These are phyloP conservation scores for Halcyon malimbica DNA, from an alignment of 2,113 vertebrate genomes.

Conservation along the genomic window DNA sequence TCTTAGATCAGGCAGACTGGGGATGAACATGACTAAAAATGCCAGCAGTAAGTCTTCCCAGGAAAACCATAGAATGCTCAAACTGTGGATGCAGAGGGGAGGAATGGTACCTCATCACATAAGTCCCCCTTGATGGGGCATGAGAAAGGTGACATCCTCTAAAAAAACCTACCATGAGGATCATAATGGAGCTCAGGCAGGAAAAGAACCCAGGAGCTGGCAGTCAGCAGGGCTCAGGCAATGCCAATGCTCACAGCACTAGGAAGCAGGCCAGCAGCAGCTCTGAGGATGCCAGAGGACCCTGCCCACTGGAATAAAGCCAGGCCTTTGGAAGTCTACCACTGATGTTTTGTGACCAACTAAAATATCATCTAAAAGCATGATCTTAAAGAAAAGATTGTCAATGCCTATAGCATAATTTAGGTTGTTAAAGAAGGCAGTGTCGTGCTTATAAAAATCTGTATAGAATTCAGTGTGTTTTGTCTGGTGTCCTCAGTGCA, in stretches of 20 bases:
- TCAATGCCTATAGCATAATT: neutral
- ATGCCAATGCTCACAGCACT: neutral
- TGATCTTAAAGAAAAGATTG: neutral
- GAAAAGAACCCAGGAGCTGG: neutral
- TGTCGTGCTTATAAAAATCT: neutral
- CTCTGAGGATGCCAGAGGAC: neutral
- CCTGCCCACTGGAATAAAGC: neutral
- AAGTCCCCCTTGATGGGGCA: neutral
- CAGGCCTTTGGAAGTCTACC: neutral
- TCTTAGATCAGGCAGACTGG: neutral
- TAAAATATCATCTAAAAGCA: neutral
- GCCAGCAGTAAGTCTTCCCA: neutral
- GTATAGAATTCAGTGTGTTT: neutral
- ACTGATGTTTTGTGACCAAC: neutral
- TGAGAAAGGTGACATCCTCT: neutral
- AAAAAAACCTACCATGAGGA: neutral
- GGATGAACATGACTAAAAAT: neutral
- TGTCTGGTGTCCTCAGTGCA: neutral
- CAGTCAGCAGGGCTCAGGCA: neutral
- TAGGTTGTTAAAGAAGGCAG: neutral
- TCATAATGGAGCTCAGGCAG: rapidly evolving
- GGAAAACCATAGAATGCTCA: neutral
- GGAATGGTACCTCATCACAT: neutral
- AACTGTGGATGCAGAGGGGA: rapidly evolving
- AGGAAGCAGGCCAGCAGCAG: neutral